Percentiles rank a stretch among this genome's conserved stretches.
phyloP scores from a whole-genome alignment of 2,888 invertebrate species.

The Mycalesis mineus region DNA sequence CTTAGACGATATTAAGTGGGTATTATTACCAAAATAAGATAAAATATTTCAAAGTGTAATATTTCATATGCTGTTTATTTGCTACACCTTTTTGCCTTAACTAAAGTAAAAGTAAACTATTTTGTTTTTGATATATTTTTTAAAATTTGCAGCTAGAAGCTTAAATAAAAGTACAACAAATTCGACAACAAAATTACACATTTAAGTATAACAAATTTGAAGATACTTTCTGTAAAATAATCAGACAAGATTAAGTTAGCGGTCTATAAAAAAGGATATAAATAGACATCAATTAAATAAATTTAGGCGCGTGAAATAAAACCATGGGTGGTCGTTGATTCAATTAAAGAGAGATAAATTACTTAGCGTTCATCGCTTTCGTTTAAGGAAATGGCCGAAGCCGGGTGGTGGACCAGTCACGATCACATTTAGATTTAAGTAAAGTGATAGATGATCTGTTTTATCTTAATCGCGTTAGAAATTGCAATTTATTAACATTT shows the following conservation, averaged over 20 bases:
- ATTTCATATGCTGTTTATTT: too few relatives aligned
- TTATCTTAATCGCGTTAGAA: neutral
- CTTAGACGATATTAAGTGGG: too few relatives aligned
- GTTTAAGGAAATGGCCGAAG: constrained; percentile 3
- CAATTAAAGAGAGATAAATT: constrained; percentile 9
- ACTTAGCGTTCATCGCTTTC: neutral
- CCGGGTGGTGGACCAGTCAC: neutral
- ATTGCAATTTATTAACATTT: neutral
- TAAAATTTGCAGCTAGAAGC: too few relatives aligned
- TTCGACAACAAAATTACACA: too few relatives aligned
- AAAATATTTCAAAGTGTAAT: too few relatives aligned
- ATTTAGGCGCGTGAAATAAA: constrained; percentile 6
- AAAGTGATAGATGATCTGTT: neutral
- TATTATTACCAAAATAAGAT: too few relatives aligned
- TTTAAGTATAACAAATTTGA: too few relatives aligned
- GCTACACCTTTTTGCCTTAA: too few relatives aligned
- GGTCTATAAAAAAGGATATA: neutral
- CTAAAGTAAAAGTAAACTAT: too few relatives aligned
- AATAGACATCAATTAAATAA: neutral
- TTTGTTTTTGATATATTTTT: too few relatives aligned
- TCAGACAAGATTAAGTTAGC: neutral
- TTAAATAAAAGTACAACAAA: too few relatives aligned
- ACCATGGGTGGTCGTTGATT: constrained; percentile 4
- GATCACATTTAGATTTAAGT: neutral
- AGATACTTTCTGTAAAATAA: too few relatives aligned